Evolutionary conservation across 2,113 vertebrate species (phyloP), one percentile per base, ranked within the genome.

Genomic region (Sitta europaea): DNA sequence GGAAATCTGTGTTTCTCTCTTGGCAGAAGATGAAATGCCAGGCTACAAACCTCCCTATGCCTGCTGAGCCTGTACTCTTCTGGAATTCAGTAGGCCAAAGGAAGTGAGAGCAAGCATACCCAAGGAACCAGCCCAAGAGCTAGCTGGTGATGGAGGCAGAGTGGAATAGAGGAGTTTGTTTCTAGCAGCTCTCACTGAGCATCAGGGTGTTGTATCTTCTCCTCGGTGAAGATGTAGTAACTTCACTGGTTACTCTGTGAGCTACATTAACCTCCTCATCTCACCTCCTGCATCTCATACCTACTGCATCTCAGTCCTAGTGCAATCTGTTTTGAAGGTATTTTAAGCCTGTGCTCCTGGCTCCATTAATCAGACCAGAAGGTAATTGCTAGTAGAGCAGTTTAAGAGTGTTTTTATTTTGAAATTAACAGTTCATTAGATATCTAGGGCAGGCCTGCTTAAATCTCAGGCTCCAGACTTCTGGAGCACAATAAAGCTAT

Each of bases 371-470:
- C 79, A 84, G 48, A 63, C 51, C 83, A 84, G 91, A 81, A 92
- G 72, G 22, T 55, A 51, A 86, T 54, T 77, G 28, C 76, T 84
- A 67, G 51, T 21, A 59, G 51, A 89, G 68, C 54, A 75, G 48
- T 71, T 91, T 78, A 91, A 91, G 76, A 90, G 57, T 45, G 76
- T 53, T 91, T 95, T 92, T 91, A 59, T 94, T 97, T 92, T 89
- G 65, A 81, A 94, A 91, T 86, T 91, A 91, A 96, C 94, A 84
- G 86, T 77, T 92, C 94, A 57, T 92, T 94, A 67, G 89, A 10
- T 92, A 95, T 84, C 73, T 95, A 87, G 95, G 94, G 23, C 92
- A 91, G 73, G 36, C n/a, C 28, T 83, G 72, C 75, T 91, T 84
- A 80, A 89, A 70, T 38, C 73, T 71, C 68, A 53, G 84, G 59